Conservation (phyloP, 2,797 vertebrate species). For the Cyprinodon diabolis region DNA sequence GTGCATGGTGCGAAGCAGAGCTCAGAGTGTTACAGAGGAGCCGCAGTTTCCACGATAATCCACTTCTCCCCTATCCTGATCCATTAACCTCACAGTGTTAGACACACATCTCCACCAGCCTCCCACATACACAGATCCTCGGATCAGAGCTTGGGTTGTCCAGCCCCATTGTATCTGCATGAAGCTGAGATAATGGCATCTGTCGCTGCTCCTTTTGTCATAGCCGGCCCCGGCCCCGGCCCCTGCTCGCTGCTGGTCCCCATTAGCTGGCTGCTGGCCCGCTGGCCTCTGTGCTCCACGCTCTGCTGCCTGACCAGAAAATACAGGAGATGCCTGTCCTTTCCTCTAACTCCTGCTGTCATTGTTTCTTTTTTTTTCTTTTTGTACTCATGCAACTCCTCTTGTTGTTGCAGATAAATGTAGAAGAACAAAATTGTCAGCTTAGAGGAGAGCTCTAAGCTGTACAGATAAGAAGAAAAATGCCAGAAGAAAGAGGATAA, state of each 20-base stretch:
- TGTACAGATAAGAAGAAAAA: no score
- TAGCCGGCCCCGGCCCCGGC: constrained; percentile 59
- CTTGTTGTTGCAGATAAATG: constrained; percentile 28
- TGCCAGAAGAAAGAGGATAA: constrained; percentile 1
- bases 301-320: constrained; percentile 76
- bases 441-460: constrained; percentile 16
- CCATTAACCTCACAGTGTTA: constrained; percentile 75
- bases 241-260: constrained; percentile 75
- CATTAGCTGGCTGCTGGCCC: constrained; percentile 80
- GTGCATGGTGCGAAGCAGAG: constrained; percentile 49
- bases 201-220: constrained; percentile 82
- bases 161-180: constrained; percentile 76
- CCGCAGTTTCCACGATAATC: constrained; percentile 74
- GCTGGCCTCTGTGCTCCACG: constrained; percentile 65
- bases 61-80: constrained; percentile 76
- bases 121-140: constrained; percentile 47
- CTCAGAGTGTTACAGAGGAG: constrained; percentile 75
- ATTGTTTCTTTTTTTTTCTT: constrained; percentile 35
- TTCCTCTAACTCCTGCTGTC: constrained; percentile 55
- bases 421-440: constrained; percentile 10
- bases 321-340: constrained; percentile 69
- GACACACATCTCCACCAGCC: constrained; percentile 41
- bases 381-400: constrained; percentile 27
- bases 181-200: constrained; percentile 82
- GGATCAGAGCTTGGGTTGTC: constrained; percentile 62